Evolutionary conservation across 2,888 invertebrate species (phyloP), one percentile per base, ranked within the genome.

Genomic region (Abrostola tripartita): DNA sequence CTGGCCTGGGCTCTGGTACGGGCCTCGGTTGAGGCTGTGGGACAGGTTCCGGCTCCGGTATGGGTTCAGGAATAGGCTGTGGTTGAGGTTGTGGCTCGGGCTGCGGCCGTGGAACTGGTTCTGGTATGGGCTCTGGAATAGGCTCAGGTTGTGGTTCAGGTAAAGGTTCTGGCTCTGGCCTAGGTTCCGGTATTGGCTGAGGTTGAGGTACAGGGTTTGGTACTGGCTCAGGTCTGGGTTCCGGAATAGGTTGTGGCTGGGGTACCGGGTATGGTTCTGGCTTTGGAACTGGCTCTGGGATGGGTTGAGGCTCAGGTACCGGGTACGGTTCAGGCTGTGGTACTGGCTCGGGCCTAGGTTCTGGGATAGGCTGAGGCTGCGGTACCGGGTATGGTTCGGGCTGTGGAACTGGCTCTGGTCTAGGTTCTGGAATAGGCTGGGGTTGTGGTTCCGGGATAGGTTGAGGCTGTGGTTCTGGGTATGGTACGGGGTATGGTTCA

Each of bases 231-330:
- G 24, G 24, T 24, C 24, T 1, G 14, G 42, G 42, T 12, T 0
- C 11, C 52, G n/a, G 52, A 55, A 10, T 55, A 55, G 0, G 68
- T 68, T 0, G 66, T 52, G 12, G 50, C 24, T 24, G 24, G 24
- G 24, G 24, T 24, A 24, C 24, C 24, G 24, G 24, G 4, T 24
- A 4, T 24, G 24, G 24, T 24, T 24, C 24, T 24, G 24, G 24
- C 24, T 24, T 1, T 24, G 24, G 14, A 35, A 14, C 49, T 8
- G 35, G 49, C 24, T 49, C 11, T 49, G 24, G 24, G 4, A 4
- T 24, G 24, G 24, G 24, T 8, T 37, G 36, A 10, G 50, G 50
- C 6, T 35, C 36, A 5, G 36, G 50, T 11, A 10, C 36, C 24
- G 36, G 50, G 12, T 24, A 7, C 11, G 49, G 49, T 11, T 35